These are phyloP conservation scores for Larimichthys polyactis DNA, from an alignment of 2,113 vertebrate species.

Conservation along the genomic window DNA sequence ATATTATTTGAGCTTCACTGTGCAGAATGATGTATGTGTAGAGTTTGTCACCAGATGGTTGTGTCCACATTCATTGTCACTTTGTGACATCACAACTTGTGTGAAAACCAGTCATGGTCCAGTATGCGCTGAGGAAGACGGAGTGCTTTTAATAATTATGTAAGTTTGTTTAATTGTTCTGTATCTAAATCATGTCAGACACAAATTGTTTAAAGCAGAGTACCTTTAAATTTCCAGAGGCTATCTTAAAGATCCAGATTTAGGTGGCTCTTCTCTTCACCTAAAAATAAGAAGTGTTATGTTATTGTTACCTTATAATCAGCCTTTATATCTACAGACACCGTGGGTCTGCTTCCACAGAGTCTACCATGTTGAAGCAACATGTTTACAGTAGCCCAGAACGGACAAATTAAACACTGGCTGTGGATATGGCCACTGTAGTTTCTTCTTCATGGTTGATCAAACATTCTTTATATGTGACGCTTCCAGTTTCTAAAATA, in stretches of 20 bases:
- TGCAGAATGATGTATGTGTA: background rate
- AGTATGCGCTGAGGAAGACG: background rate
- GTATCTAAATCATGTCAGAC: background rate
- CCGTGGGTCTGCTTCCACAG: too few species aligned
- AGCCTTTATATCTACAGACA: too few species aligned
- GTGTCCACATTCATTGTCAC: background rate
- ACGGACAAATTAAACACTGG: too few species aligned
- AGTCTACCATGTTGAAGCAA: too few species aligned
- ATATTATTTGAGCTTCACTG: background rate
- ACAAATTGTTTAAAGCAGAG: background rate
- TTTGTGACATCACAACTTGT: background rate
- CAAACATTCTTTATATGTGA: background rate
- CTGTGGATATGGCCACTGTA: too few species aligned
- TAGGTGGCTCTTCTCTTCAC: too few species aligned
- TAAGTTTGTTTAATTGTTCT: background rate
- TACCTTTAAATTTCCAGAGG: background rate
- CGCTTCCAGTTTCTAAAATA: background rate
- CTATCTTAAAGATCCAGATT: too few species aligned
- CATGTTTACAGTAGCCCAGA: too few species aligned
- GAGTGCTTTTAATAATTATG: background rate
- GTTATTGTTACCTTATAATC: too few species aligned
- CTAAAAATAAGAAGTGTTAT: too few species aligned
- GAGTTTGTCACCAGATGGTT: background rate
- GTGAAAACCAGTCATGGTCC: background rate
- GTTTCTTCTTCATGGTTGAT: too few species aligned